Evolutionary conservation across 2,888 invertebrate genomes (phyloP).

Genomic region (Steinernema hermaphroditum): DNA sequence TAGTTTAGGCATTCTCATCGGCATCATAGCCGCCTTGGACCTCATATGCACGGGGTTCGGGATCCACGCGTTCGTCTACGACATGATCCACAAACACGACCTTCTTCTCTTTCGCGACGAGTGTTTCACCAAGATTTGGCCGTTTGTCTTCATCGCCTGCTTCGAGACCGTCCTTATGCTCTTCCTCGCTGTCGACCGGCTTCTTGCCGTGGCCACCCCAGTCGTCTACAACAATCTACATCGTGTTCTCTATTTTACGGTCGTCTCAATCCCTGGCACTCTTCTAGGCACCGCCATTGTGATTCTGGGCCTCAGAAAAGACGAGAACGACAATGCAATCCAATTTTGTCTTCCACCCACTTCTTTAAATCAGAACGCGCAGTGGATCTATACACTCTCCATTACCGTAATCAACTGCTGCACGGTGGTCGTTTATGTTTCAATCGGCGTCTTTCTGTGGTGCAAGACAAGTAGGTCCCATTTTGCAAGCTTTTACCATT

Average conservation of each 20-base stretch:
- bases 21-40: not conserved
- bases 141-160: constrained; percentile 1
- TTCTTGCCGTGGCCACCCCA: not conserved
- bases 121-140: constrained; percentile 7
- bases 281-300: not conserved
- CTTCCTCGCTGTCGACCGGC: not conserved
- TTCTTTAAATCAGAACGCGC: not conserved
- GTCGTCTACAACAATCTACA: not conserved
- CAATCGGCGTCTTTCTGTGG: not conserved
- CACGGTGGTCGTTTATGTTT: not conserved
- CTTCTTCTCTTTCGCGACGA: not conserved
- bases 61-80: constrained; percentile 9
- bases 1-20: not conserved
- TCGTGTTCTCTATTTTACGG: not conserved
- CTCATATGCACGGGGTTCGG: constrained; percentile 2
- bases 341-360: constrained; percentile 11
- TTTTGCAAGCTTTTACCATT: too few relatives aligned
- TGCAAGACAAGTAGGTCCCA: not conserved
- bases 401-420: constrained; percentile 17
- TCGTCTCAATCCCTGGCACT: not conserved
- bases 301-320: not conserved
- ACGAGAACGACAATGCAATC: not conserved
- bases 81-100: constrained; percentile 3
- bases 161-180: not conserved
- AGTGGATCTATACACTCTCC: not conserved